Percentiles rank a stretch among this genome's conserved stretches.
phyloP scores from a whole-genome alignment of 1,140 invertebrate species.

The Arion vulgaris region DNA sequence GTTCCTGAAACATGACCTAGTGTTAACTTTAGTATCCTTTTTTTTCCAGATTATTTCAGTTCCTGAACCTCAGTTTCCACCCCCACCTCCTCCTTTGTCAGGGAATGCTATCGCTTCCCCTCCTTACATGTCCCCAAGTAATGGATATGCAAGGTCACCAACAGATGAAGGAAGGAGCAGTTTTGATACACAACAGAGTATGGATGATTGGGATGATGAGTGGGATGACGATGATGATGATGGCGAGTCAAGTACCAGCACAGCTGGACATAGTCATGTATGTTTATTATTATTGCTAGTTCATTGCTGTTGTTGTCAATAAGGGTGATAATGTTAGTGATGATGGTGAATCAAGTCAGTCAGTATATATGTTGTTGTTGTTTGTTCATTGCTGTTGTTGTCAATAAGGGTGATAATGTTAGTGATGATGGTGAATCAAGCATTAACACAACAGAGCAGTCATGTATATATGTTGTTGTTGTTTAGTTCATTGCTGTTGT shows the following conservation, averaged over 20 bases:
- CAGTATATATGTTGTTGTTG: slow-evolving; percentile 7
- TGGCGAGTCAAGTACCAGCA: slow-evolving; percentile 73
- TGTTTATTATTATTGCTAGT: not conserved
- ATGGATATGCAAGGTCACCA: slow-evolving; percentile 29
- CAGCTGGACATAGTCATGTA: slow-evolving; percentile 39
- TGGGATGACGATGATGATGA: slow-evolving; percentile 90
- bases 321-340: not conserved
- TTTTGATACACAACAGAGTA: slow-evolving; percentile 61
- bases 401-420: not conserved
- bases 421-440: slow-evolving; percentile 69
- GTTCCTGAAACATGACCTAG: no score
- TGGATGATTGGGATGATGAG: slow-evolving; percentile 86
- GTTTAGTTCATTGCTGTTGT: not conserved
- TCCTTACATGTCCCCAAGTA: slow-evolving; percentile 39
- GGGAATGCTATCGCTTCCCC: slow-evolving; percentile 70
- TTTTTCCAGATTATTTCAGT: slow-evolving; percentile 59
- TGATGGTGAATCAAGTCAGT: slow-evolving; percentile 69
- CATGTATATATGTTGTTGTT: slow-evolving; percentile 7
- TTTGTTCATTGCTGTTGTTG: not conserved
- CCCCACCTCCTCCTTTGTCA: slow-evolving; percentile 68
- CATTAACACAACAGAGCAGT: no score
- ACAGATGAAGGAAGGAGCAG: slow-evolving; percentile 33
- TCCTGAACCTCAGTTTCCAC: slow-evolving; percentile 74
- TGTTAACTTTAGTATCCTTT: not conserved
- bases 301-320: not conserved